Percentiles rank a stretch among this genome's conserved stretches.
phyloP scores from a whole-genome alignment of 2,888 invertebrate species.

The Crossocerus cetratus region DNA sequence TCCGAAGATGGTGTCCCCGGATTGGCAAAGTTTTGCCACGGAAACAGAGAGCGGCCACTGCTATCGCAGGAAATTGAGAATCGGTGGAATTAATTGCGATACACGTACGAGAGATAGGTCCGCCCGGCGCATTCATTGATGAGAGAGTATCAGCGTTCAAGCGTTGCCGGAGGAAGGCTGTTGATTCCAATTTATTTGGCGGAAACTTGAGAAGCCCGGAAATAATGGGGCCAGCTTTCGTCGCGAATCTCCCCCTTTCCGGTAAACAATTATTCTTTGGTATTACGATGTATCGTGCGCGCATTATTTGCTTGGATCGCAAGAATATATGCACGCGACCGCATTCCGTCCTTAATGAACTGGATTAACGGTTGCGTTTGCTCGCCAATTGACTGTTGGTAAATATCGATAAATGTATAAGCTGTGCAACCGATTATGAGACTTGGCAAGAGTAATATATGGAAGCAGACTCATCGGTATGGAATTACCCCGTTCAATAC shows the following conservation, averaged over 20 bases:
- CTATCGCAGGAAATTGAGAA: slow-evolving; percentile 11
- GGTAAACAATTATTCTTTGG: background rate
- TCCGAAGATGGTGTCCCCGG: background rate
- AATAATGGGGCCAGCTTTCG: slow-evolving; percentile 18
- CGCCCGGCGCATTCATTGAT: slow-evolving; percentile 6
- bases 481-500: too few species aligned
- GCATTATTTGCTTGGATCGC: background rate
- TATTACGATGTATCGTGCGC: background rate
- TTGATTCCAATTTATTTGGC: slow-evolving; percentile 30
- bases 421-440: too few species aligned
- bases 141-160: too few species aligned
- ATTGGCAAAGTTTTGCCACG: slow-evolving; percentile 32
- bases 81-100: slow-evolving; percentile 29
- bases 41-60: slow-evolving; percentile 12
- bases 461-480: too few species aligned
- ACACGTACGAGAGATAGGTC: slow-evolving; percentile 14
- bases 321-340: background rate
- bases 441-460: too few species aligned
- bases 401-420: too few species aligned
- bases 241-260: slow-evolving; percentile 1
- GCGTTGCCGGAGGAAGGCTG: too few species aligned
- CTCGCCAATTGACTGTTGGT: too few species aligned
- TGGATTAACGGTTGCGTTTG: too few species aligned
- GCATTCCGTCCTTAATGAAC: background rate
- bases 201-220: slow-evolving; percentile 12